Percentiles rank a stretch among this genome's conserved stretches.
These are phyloP conservation scores for Lutraria rhynchaena DNA, from an alignment of 1,140 invertebrate species.

Conservation along the genomic window DNA sequence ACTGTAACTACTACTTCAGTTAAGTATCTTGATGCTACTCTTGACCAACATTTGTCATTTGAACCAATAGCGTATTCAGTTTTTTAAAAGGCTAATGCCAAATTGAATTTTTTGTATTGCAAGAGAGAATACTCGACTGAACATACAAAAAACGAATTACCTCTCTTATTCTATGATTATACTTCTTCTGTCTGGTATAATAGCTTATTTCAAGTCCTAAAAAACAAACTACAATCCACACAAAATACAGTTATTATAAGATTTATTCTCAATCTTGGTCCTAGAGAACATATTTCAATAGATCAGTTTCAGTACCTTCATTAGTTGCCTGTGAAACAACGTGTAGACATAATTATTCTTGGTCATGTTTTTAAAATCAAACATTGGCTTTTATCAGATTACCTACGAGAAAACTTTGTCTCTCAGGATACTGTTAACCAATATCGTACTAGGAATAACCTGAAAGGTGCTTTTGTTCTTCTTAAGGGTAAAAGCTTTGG, in stretches of 20 bases:
- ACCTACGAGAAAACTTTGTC: no score
- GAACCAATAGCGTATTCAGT: slow-evolving; percentile 31
- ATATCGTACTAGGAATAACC: no score
- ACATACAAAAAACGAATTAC: not conserved
- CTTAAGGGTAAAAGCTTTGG: no score
- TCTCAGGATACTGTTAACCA: no score
- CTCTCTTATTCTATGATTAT: slow-evolving; percentile 37
- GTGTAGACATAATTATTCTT: no score
- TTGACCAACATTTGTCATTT: slow-evolving; percentile 35
- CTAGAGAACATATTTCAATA: slow-evolving; percentile 24
- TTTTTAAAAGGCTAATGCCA: slow-evolving; percentile 43
- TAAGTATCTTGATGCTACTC: slow-evolving; percentile 35
- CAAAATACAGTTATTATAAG: slow-evolving; percentile 53
- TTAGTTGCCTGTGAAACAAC: slow-evolving; percentile 21
- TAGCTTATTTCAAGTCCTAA: slow-evolving; percentile 26
- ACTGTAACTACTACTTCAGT: slow-evolving; percentile 30
- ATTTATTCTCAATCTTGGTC: slow-evolving; percentile 42
- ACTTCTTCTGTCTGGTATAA: slow-evolving; percentile 34
- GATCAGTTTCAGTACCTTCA: no score
- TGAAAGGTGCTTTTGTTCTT: no score
- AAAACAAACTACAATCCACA: slow-evolving; percentile 51
- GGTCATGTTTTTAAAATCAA: no score
- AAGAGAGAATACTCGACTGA: slow-evolving; percentile 23
- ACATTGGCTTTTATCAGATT: no score
- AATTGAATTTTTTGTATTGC: slow-evolving; percentile 43